Evolutionary conservation across 2,888 invertebrate species (phyloP).

Genomic region (Sympetrum striolatum): DNA sequence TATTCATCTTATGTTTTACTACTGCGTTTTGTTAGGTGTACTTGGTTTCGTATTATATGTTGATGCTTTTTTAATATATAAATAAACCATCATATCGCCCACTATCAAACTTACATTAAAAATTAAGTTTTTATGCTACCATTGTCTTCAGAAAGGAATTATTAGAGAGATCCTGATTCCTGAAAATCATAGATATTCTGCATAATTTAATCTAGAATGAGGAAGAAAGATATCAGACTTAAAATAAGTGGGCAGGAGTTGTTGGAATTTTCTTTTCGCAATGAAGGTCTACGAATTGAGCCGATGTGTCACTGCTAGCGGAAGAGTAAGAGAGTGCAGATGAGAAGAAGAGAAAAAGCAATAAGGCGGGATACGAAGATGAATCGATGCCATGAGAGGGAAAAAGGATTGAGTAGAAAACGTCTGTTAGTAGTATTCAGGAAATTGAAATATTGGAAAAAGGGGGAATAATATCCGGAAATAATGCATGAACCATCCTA

Average conservation of each 20-base stretch:
- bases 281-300: background rate
- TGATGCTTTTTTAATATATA: too few relatives aligned
- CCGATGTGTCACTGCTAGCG: slow-evolving; percentile 11
- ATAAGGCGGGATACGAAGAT: background rate
- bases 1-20: too few relatives aligned
- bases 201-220: background rate
- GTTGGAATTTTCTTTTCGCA: background rate
- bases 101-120: too few relatives aligned
- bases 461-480: background rate
- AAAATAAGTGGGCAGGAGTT: background rate
- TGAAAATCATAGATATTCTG: background rate
- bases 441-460: background rate
- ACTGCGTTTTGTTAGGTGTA: too few relatives aligned
- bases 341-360: background rate
- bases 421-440: background rate
- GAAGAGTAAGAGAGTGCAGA: background rate
- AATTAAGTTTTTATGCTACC: too few relatives aligned
- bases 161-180: too few relatives aligned
- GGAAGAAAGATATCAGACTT: background rate
- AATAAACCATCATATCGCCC: too few relatives aligned
- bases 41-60: too few relatives aligned
- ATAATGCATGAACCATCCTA: too few relatives aligned
- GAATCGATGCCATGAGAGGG: background rate
- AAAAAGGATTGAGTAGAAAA: background rate
- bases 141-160: too few relatives aligned